Conservation (phyloP, 2,888 invertebrate species). For the Stegana nigrithorax region DNA sequence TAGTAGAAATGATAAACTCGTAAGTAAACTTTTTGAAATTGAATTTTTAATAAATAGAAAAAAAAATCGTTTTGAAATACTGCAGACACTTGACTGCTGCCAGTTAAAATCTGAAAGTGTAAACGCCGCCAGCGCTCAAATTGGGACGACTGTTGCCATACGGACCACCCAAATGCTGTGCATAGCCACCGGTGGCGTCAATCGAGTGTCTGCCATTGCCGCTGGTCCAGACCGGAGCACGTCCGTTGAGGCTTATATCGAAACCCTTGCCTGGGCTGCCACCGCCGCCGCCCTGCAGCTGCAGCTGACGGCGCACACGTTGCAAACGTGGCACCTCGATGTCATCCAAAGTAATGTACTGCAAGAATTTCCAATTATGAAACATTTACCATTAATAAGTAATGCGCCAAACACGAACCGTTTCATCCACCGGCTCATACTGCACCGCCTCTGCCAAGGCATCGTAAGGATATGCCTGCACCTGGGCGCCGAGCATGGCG, state of each 20-base stretch:
- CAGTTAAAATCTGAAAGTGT: slow-evolving; percentile 39
- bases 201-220: slow-evolving; percentile 52
- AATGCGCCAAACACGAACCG: background rate
- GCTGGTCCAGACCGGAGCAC: slow-evolving; percentile 59
- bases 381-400: background rate
- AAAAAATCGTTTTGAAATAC: background rate
- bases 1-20: too few relatives aligned
- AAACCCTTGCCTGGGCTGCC: slow-evolving; percentile 47
- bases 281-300: slow-evolving; percentile 44
- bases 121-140: slow-evolving; percentile 40
- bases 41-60: background rate
- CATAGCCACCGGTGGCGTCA: slow-evolving; percentile 53
- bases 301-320: slow-evolving; percentile 41
- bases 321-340: background rate
- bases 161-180: slow-evolving; percentile 63
- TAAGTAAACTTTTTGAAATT: too few relatives aligned
- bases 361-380: too few relatives aligned
- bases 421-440: background rate
- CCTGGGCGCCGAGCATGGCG: too few relatives aligned
- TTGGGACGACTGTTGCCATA: slow-evolving; percentile 59
- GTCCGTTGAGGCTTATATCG: slow-evolving; percentile 46
- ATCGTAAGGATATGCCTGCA: too few relatives aligned
- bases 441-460: too few relatives aligned
- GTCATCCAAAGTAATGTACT: background rate
- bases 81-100: too few relatives aligned